phyloP scores from a whole-genome alignment of 2,113 vertebrate genomes.

The Phyllopteryx taeniolatus region DNA sequence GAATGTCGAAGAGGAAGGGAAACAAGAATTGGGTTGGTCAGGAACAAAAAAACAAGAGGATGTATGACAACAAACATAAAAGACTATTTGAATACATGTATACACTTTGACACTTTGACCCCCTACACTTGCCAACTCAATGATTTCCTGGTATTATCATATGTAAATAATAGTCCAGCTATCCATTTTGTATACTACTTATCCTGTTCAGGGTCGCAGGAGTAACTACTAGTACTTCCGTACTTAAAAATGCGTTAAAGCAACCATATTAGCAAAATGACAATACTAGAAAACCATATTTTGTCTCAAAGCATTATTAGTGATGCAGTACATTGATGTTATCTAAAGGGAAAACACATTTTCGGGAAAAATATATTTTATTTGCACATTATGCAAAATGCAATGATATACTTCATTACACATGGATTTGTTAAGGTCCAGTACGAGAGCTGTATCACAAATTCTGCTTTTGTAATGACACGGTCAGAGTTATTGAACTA shows the following conservation, averaged over 20 bases:
- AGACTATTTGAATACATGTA: neutral
- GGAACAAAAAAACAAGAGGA: neutral
- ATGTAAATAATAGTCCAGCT: neutral
- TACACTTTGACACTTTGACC: conserved; percentile 9
- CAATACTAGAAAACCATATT: no score
- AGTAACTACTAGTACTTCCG: neutral
- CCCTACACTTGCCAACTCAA: conserved; percentile 8
- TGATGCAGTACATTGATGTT: neutral
- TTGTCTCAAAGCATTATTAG: neutral
- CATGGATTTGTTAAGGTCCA: no score
- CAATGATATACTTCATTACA: no score
- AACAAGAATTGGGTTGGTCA: conserved; percentile 8
- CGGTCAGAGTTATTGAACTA: no score
- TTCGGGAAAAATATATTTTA: no score
- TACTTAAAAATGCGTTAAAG: neutral
- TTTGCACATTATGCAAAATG: no score
- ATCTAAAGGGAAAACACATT: no score
- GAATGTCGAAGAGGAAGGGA: conserved; percentile 7
- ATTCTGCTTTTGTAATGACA: no score
- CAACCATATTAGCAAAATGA: neutral
- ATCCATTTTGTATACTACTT: neutral
- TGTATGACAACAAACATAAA: neutral
- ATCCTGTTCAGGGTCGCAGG: neutral
- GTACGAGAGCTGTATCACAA: no score
- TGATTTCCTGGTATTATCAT: neutral